Conservation (phyloP, 2,888 invertebrate genomes). For the Podotricha telesiphe region DNA sequence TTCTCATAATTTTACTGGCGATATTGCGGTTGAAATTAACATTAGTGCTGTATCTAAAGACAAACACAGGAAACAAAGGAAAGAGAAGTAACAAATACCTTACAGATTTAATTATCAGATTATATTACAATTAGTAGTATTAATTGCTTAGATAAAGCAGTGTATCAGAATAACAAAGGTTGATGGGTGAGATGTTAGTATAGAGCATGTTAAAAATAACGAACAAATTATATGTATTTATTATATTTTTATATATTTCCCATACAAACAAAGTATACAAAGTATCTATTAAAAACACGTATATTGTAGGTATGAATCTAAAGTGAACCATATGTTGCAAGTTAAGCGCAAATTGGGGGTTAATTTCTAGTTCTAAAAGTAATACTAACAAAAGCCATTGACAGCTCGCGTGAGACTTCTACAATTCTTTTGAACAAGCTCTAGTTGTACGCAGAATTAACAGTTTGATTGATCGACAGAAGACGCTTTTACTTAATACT, state of each 20-base stretch:
- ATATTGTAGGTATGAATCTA: too few relatives aligned
- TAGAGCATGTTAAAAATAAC: too few relatives aligned
- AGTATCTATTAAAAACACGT: too few relatives aligned
- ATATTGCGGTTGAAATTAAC: constrained; percentile 12
- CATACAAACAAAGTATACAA: too few relatives aligned
- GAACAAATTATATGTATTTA: too few relatives aligned
- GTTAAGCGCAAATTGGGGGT: constrained; percentile 2
- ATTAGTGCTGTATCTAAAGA: constrained; percentile 7
- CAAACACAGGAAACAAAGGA: constrained; percentile 4
- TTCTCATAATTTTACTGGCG: constrained; percentile 4
- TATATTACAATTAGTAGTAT: background rate
- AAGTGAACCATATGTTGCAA: background rate
- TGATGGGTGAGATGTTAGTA: too few relatives aligned
- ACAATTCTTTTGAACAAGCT: constrained; percentile 4
- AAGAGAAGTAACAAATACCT: constrained; percentile 15
- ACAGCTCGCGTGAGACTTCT: background rate
- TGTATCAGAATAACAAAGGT: too few relatives aligned
- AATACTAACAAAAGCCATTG: background rate
- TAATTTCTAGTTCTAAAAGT: background rate
- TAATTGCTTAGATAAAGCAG: too few relatives aligned
- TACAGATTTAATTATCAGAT: constrained; percentile 23
- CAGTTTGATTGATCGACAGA: constrained; percentile 30
- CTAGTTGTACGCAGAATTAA: constrained; percentile 8
- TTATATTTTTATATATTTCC: too few relatives aligned
- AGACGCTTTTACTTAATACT: constrained; percentile 41